Conservation (phyloP, 2,797 vertebrate species). For the Esox lucius region DNA sequence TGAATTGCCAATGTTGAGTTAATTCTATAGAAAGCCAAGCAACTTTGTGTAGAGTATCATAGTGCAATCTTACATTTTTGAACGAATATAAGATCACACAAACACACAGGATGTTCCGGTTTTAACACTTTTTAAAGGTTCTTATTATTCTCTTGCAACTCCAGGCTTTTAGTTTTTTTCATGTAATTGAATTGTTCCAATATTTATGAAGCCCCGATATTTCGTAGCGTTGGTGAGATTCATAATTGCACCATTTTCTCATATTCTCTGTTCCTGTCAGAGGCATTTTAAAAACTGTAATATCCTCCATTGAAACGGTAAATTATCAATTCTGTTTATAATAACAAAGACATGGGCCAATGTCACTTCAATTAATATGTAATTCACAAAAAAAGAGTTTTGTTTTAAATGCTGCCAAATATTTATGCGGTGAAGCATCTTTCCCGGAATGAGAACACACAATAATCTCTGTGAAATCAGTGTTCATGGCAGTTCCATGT, state of each 20-base stretch:
- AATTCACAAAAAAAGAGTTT: slow-evolving; percentile 16
- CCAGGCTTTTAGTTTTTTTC: neutral
- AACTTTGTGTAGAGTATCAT: neutral
- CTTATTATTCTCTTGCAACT: neutral
- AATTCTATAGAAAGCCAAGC: neutral
- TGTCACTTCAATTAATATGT: slow-evolving; percentile 41
- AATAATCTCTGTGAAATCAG: neutral
- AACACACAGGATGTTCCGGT: neutral
- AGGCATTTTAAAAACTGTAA: slow-evolving; percentile 14
- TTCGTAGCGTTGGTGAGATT: neutral
- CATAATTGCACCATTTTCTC: neutral
- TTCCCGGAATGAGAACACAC: slow-evolving; percentile 10
- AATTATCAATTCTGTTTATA: slow-evolving; percentile 41
- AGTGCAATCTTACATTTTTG: neutral
- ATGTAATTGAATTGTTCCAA: neutral
- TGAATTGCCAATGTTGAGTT: neutral
- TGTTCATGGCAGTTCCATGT: neutral
- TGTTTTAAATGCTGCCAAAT: slow-evolving; percentile 30
- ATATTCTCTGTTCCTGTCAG: neutral
- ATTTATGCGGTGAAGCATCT: slow-evolving; percentile 19
- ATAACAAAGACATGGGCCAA: slow-evolving; percentile 41
- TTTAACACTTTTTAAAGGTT: neutral
- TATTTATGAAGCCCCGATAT: neutral
- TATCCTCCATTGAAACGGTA: slow-evolving; percentile 42
- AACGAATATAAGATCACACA: neutral